Evolutionary conservation across 2,113 vertebrate species (phyloP), one percentile per base, ranked within the genome.

Genomic region (Hypomesus transpacificus): DNA sequence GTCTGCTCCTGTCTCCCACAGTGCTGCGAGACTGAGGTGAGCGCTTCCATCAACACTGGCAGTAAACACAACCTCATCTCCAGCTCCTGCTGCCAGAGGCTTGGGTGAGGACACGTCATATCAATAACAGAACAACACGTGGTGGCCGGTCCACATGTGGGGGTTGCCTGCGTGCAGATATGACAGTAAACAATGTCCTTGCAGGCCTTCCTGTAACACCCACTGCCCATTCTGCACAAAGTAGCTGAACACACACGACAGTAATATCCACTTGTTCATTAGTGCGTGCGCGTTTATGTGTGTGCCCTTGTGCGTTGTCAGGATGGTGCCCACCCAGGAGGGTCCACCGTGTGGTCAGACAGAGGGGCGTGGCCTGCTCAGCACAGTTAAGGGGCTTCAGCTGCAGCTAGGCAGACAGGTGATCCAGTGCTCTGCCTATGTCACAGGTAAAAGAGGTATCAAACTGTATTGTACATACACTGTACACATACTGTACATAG

Each of bases 41-140:
- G 87, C 84, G 94, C 91, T 0, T 92, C 91, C 3, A 91, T 98
- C 86, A 92, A 95, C 90, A 98, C 95, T 1, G 92, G 94, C 64
- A 93, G 89, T 73, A 91, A 89, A 67, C 87, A 93, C 69, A 96
- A 96, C 84, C 90, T 92, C 88, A 92, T 97, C 87, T 97, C 96
- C 56, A 78, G 80, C 63, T 90, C 86, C 75, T 96, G 94, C 86
- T 93, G 94, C 87, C 92, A 90, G 79, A 91, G 91, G 75, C 89
- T 97, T 71, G 94, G 95, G 95, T 97, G 91, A 94, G 94, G 75
- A 4, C 17, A 14, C 59, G 16, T 61, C 2, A 16, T 26, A 2
- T 60, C 14, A 18, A n/a, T 1, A 18, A n/a, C 17, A 56, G 63
- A 73, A 71, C 26, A 8, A 31, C 17, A 0, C 1, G 14, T 22